These are phyloP conservation scores for Hermetia illucens DNA, from an alignment of 1,140 invertebrate species.

Conservation along the genomic window DNA sequence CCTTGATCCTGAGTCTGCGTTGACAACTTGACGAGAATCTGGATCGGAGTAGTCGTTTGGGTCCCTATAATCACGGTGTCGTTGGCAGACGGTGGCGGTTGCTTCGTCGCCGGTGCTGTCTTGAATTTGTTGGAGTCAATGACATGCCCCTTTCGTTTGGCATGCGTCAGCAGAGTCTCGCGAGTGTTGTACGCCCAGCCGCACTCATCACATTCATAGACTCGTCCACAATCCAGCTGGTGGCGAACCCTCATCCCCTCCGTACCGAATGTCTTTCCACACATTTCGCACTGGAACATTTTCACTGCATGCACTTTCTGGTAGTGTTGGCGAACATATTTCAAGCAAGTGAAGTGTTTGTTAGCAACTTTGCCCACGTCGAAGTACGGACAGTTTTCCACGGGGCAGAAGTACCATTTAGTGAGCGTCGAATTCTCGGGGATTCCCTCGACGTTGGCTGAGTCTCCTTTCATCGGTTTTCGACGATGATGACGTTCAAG, in stretches of 20 bases:
- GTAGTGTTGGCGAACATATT: constrained; percentile 38
- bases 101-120: too few species aligned
- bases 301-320: constrained; percentile 45
- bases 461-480: too few species aligned
- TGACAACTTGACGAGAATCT: neutral
- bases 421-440: neutral
- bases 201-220: constrained; percentile 37
- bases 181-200: constrained; percentile 34
- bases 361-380: constrained; percentile 5
- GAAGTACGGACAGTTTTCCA: constrained; percentile 17
- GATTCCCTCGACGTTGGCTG: constrained; percentile 6
- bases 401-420: constrained; percentile 19
- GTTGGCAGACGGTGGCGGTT: neutral
- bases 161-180: constrained; percentile 42
- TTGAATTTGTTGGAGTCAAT: constrained; percentile 17
- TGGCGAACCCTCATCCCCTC: constrained; percentile 33
- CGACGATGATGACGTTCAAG: constrained; percentile 21
- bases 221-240: constrained; percentile 33
- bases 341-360: constrained; percentile 20
- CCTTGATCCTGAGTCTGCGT: neutral
- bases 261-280: constrained; percentile 40
- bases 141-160: constrained; percentile 35
- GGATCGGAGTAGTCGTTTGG: neutral
- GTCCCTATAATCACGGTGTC: too few species aligned
- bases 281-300: constrained; percentile 34